phyloP scores from a whole-genome alignment of 2,797 vertebrate genomes.

The Sebastes diploproa region DNA sequence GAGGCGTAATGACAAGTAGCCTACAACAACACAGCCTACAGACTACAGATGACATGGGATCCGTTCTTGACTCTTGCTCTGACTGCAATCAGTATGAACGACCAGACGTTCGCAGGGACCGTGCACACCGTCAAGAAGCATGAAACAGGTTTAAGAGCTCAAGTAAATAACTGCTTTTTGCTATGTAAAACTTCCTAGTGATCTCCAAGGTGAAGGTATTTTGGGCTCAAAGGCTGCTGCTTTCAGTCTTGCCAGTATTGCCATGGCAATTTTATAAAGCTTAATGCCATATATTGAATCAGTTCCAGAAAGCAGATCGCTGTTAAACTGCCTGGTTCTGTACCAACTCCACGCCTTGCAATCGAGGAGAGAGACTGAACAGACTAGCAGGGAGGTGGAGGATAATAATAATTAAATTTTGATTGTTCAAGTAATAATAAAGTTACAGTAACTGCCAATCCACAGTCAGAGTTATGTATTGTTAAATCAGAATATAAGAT shows the following conservation, averaged over 20 bases:
- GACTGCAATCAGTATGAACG: too few species aligned
- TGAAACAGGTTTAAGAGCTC: not conserved
- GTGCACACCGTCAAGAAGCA: too few species aligned
- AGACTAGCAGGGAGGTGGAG: not conserved
- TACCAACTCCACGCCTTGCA: not conserved
- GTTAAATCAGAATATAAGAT: not conserved
- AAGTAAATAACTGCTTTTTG: not conserved
- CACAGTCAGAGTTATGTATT: not conserved
- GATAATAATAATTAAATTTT: not conserved
- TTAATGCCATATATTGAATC: not conserved
- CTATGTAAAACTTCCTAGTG: not conserved
- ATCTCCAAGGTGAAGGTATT: not conserved
- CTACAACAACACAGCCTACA: too few species aligned
- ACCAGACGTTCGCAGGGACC: too few species aligned
- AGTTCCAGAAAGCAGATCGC: not conserved
- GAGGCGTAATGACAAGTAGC: too few species aligned
- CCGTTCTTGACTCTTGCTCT: too few species aligned
- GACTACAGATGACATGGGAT: too few species aligned
- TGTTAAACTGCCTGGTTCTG: not conserved
- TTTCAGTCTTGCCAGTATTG: not conserved
- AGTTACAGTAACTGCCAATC: not conserved
- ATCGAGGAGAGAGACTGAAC: not conserved
- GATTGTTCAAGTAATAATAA: not conserved
- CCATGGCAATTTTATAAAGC: not conserved
- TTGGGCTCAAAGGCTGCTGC: not conserved